phyloP scores from a whole-genome alignment of 64 coral and sea anemone genomes.

The Dendrophyllia cribrosa region DNA sequence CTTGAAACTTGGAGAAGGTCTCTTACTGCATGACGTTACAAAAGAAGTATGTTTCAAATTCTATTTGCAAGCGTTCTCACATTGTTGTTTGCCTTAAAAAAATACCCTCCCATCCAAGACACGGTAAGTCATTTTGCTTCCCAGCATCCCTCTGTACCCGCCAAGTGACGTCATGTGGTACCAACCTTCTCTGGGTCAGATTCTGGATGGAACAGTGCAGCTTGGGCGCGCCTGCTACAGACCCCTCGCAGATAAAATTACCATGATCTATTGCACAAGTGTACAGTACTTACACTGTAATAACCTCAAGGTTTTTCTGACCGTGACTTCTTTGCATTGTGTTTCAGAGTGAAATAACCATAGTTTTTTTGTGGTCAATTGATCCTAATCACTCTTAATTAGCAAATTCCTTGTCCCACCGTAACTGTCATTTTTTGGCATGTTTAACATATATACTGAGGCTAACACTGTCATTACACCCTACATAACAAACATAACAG shows the following conservation, averaged over 20 bases:
- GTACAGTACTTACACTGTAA: neutral
- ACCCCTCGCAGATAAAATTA: slow-evolving; percentile 31
- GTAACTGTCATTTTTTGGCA: neutral
- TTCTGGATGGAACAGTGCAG: slow-evolving; percentile 49
- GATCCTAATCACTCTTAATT: slow-evolving; percentile 11
- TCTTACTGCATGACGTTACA: slow-evolving; percentile 53
- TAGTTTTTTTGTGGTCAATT: neutral
- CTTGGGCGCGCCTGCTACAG: slow-evolving; percentile 24
- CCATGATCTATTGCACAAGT: neutral
- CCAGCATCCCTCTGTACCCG: neutral
- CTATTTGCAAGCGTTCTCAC: neutral
- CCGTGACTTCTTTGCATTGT: slow-evolving; percentile 61
- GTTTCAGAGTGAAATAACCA: neutral
- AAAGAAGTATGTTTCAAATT: neutral
- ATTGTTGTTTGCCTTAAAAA: neutral
- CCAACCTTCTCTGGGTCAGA: slow-evolving; percentile 36
- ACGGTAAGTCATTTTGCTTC: slow-evolving; percentile 20
- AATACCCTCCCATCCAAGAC: neutral
- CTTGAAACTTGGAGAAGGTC: slow-evolving; percentile 46
- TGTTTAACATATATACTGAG: slow-evolving; percentile 17
- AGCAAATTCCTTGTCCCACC: neutral
- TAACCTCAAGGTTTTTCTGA: slow-evolving; percentile 3
- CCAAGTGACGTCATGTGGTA: slow-evolving; percentile 56
- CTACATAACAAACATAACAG: neutral
- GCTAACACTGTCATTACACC: neutral